Evolutionary conservation across 2,888 invertebrate species (phyloP), one percentile per base, ranked within the genome.

Genomic region (Epistrophella euchroma): DNA sequence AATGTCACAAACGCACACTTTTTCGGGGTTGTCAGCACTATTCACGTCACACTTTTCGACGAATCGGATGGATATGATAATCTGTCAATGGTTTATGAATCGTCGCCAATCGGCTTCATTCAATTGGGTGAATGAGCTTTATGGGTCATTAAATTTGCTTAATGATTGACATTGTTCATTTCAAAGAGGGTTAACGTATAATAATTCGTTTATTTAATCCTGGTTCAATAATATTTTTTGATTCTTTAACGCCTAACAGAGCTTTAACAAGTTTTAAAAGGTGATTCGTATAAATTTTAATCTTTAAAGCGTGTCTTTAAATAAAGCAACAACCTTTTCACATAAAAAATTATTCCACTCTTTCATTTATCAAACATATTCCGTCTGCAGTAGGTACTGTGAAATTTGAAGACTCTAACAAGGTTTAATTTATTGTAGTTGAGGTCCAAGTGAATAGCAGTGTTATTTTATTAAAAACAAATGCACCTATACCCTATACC

Each of bases 141-240:
- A 80, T 80, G 84, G 80, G 66, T 80, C 80, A 80, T 85, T 85
- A 80, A 80, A 72, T 80, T 85, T 80, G 80, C 75, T 79, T 80
- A 76, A 84, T 84, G 84, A 84, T 85, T 85, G 84, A 80, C 15
- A 52, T 28, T 52, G 13, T 22, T 37, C 22, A 6, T 15, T 22
- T 9, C 50, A 45, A 74, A 25, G 15, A 2, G 25, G n/a, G 13
- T 52, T n/a, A 28, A 52, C 2, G 25, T n/a, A 25, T 6, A n/a
- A 9, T 9, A 7, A 15, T 15, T 28, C 25, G 22, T 52, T 15
- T 2, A 19, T 47, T 19, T 0, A 11, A 19, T 19, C 60, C 28
- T 47, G 50, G 47, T 62, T 70, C 79, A 58, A 56, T 52, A 66
- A 45, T 60, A n/a, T 40, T 55, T 83, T 15, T 52, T 28, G 15